Percentiles rank a stretch among this genome's conserved stretches.
These are phyloP conservation scores for Epinephelus cyanopodus DNA, from an alignment of 2,113 vertebrate species.

Conservation along the genomic window DNA sequence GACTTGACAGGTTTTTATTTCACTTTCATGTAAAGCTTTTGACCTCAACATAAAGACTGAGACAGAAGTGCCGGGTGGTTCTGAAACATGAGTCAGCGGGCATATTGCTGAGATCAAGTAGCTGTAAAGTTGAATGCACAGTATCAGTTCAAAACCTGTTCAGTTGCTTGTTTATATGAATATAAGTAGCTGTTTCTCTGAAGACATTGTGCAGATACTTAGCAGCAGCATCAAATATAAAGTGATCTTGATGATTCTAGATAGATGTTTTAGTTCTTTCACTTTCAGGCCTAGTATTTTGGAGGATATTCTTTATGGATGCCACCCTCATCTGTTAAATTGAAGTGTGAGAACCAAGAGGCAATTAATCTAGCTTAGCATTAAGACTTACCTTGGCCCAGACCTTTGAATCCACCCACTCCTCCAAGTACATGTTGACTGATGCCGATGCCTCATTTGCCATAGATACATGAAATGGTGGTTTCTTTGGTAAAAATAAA, in stretches of 20 bases:
- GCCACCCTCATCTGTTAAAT: background rate
- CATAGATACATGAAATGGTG: too few relatives aligned
- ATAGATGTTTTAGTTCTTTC: background rate
- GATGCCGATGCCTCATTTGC: too few relatives aligned
- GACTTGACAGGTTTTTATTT: background rate
- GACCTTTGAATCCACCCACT: too few relatives aligned
- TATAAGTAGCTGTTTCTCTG: background rate
- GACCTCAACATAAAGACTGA: background rate
- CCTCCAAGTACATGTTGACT: too few relatives aligned
- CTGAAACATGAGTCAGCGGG: background rate
- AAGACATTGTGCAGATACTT: background rate
- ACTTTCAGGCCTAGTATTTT: background rate
- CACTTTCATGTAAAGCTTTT: background rate
- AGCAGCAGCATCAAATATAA: background rate
- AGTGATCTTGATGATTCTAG: background rate
- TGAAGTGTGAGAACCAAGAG: background rate
- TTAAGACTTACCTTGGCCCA: background rate
- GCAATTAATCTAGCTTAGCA: background rate
- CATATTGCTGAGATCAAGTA: background rate
- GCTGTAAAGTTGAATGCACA: background rate
- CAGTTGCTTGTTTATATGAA: background rate
- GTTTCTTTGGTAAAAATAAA: too few relatives aligned
- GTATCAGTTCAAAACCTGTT: background rate
- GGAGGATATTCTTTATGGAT: background rate
- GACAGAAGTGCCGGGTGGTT: background rate